Conservation (phyloP, 2,888 invertebrate species). For the Dione vanillae region DNA sequence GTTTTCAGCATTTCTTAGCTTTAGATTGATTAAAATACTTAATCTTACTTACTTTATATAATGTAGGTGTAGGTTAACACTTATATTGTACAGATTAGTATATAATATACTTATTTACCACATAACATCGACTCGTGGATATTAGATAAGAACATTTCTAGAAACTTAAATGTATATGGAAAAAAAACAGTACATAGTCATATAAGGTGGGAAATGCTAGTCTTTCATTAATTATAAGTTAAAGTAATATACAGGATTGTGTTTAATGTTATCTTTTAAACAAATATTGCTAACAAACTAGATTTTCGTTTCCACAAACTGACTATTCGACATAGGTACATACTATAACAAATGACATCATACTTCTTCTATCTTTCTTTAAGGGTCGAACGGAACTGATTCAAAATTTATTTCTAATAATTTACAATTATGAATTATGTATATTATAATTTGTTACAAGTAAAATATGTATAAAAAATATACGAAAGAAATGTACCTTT, state of each 20-base stretch:
- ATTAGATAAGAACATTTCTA: constrained; percentile 12
- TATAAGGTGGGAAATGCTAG: constrained; percentile 16
- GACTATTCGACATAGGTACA: too few species aligned
- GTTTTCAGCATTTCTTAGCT: too few species aligned
- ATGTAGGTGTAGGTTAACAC: neutral
- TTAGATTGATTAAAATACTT: neutral
- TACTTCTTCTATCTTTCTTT: neutral
- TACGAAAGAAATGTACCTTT: neutral
- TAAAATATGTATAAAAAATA: too few species aligned
- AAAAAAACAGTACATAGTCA: neutral
- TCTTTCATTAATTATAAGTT: too few species aligned
- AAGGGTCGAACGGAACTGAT: neutral
- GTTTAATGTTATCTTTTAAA: constrained; percentile 21
- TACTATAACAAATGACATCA: constrained; percentile 2
- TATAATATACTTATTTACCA: constrained; percentile 4
- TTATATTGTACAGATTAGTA: constrained; percentile 9
- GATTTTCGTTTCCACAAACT: neutral
- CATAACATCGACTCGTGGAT: neutral
- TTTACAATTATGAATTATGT: neutral
- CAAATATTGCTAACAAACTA: constrained; percentile 1
- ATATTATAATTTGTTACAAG: too few species aligned
- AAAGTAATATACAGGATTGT: too few species aligned
- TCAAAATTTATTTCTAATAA: neutral
- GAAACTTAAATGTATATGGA: neutral
- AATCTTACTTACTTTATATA: neutral